These are phyloP conservation scores for Cephus nigrinus DNA, from an alignment of 2,888 invertebrate species.

Conservation along the genomic window DNA sequence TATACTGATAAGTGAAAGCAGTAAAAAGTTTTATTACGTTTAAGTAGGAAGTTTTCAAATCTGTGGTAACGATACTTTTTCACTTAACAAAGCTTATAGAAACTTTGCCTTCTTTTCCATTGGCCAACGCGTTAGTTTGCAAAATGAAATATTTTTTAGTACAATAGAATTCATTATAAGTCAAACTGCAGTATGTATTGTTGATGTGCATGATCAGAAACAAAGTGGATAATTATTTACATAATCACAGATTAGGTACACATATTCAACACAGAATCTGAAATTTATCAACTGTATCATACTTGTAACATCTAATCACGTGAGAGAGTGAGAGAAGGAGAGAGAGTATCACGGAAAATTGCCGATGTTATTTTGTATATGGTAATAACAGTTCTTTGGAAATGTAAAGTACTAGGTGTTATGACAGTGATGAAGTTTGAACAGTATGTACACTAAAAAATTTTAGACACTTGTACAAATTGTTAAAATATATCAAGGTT, in stretches of 20 bases:
- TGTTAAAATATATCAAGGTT: neutral
- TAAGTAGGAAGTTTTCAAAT: neutral
- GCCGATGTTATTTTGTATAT: neutral
- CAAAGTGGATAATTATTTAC: neutral
- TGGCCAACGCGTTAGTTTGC: neutral
- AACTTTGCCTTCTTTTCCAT: neutral
- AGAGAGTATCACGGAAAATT: neutral
- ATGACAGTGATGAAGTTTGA: neutral
- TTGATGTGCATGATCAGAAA: neutral
- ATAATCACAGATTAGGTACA: neutral
- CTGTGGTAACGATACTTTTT: too few species aligned
- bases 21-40: neutral
- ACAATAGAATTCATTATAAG: neutral
- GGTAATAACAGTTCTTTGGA: neutral
- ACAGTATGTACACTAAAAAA: neutral
- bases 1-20: neutral
- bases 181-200: neutral
- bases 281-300: neutral
- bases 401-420: neutral
- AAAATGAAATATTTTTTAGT: neutral
- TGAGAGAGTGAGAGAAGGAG: neutral
- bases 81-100: too few species aligned
- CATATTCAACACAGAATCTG: neutral
- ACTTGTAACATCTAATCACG: neutral
- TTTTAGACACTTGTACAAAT: neutral